These are phyloP conservation scores for Seira musarum DNA, from an alignment of 2,888 invertebrate species.

Conservation along the genomic window DNA sequence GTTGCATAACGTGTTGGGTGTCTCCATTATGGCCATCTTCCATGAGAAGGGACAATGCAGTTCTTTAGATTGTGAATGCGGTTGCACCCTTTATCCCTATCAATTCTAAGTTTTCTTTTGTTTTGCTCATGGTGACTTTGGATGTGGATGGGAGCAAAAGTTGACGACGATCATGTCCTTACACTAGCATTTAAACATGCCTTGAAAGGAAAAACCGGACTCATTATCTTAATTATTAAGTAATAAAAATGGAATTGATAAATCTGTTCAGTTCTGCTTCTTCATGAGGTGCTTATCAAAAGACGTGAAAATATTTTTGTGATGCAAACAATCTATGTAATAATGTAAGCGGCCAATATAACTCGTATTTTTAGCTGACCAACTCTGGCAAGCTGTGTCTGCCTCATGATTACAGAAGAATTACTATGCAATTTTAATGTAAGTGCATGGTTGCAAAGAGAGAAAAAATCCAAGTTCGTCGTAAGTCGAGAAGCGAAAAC, in stretches of 20 bases:
- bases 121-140: no score
- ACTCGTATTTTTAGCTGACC: no score
- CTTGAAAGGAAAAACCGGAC: slow-evolving; percentile 52
- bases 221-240: slow-evolving; percentile 61
- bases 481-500: background rate
- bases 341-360: no score
- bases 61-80: background rate
- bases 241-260: slow-evolving; percentile 56
- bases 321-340: no score
- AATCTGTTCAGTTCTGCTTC: slow-evolving; percentile 38
- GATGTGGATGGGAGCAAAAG: no score
- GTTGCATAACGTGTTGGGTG: slow-evolving; percentile 1
- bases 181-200: no score
- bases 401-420: no score
- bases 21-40: background rate
- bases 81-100: background rate
- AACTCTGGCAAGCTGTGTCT: no score
- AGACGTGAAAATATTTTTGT: no score
- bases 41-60: background rate
- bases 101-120: no score
- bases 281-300: no score
- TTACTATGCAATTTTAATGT: background rate
- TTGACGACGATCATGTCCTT: background rate
- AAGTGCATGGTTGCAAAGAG: background rate
- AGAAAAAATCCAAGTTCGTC: no score